Evolutionary conservation across 2,113 vertebrate species (phyloP), one percentile per base, ranked within the genome.

Genomic region (Rhea pennata): DNA sequence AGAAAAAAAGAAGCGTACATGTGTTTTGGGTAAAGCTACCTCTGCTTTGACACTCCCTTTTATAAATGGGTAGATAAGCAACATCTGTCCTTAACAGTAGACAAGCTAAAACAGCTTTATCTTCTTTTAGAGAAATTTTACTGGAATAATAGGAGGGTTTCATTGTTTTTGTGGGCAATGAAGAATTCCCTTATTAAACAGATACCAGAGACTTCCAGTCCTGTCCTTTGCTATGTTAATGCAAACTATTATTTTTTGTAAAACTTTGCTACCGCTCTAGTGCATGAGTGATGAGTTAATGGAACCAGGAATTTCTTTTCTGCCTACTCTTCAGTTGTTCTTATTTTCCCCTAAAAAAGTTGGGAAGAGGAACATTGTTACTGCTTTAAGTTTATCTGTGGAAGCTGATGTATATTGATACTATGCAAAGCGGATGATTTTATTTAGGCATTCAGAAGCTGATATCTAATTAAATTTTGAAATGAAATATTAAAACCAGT

Each of bases 401-500:
- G 56, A 94, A 85, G 77, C 8, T 76, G 88, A 75, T 29, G 73
- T 29, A 12, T 39, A 36, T 62, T 82, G 72, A 66, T 79, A 67
- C 56, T 24, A 53, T 58, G 46, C 65, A 87, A 92, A 96, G 79
- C 83, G 93, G 81, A 67, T 93, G 54, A 93, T 92, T 95, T 96
- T 94, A 86, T 91, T 84, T 86, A 83, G 76, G 94, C 92, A 44
- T 87, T 90, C 72, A 90, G 96, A 95, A 95, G 95, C 26, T 67
- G 56, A 69, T 96, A 87, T 87, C 94, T 97, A 96, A 97, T 97
- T 97, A 97, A 97, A 97, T 96, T 98, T 96, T 93, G 96, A 96
- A 95, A 95, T 46, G 87, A 95, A 96, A 92, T 92, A 94, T 96
- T 92, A 78, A 94, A 95, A 96, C 44, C 88, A 84, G 88, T 94